Base-by-base conservation (phyloP, 2,113 vertebrate species). In the Malurus cyaneus region DNA sequence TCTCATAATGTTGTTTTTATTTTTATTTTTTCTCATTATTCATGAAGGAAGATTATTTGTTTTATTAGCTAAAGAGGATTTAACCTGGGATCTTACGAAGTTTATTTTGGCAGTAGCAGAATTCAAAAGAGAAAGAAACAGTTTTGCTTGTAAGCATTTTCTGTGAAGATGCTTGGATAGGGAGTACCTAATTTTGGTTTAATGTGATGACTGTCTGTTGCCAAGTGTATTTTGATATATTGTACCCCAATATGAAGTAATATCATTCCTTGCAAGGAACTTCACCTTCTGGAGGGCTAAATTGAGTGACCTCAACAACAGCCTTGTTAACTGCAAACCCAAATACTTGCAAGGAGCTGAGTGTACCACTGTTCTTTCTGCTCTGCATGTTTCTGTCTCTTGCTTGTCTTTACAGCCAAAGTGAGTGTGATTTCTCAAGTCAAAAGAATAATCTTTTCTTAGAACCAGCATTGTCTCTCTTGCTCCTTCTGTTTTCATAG, bases 331-430 rank as follows among this genome's bases (percentile, higher is more conserved):
- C 29, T n/a, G n/a, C n/a, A n/a, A n/a, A n/a, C n/a, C n/a, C n/a
- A n/a, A n/a, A n/a, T n/a, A n/a, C 60, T 88, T n/a, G 36, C 8
- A 11, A 5, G 46, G 67, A 80, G 49, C 5, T 19, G 18, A 49
- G 10, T 0, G 1, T 28, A 59, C 3, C 0, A 3, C 26, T 66
- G 32, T 14, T 14, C 46, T 49, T 4, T 65, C 72, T 65, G 31
- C 50, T 80, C 4, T 4, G 32, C 11, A 0, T 24, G 19, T 86
- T 88, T 80, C 19, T 50, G 2, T 39, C 39, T 72, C 77, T 69
- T 56, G 18, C 41, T 80, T 74, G 31, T 82, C 46, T 80, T 82
- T 32, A 25, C 17, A 70, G 80, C 59, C 46, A 36, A 70, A 73
- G 29, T 0, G 0, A 56, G 34, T 74, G 64, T 23, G 12, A 71